Conservation (phyloP, 2,113 vertebrate genomes). For the Scomber colias region DNA sequence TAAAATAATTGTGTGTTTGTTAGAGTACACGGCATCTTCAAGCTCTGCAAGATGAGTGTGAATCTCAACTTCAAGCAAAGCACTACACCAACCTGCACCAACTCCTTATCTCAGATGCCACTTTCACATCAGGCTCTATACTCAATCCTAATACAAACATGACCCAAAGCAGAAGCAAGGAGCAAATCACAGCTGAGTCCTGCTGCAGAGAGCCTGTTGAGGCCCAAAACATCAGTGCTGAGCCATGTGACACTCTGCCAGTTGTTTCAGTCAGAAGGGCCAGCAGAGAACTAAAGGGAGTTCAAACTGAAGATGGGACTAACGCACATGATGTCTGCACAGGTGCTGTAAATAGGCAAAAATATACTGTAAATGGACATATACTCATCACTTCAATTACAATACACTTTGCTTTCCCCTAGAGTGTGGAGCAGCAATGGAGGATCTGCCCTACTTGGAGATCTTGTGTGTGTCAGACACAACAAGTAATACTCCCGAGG, state of each 20-base stretch:
- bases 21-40: conserved; percentile 54
- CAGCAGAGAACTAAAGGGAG: not conserved
- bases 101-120: conserved; percentile 52
- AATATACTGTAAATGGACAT: not conserved
- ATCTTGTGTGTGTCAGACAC: conserved; percentile 67
- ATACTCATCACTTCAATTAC: not conserved
- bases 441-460: conserved; percentile 85
- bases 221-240: conserved; percentile 1
- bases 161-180: conserved; percentile 15
- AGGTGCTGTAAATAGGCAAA: conserved; percentile 61
- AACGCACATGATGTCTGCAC: conserved; percentile 67
- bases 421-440: conserved; percentile 71
- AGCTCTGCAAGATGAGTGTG: conserved; percentile 46
- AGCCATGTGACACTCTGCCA: not conserved
- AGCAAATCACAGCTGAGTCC: conserved; percentile 13
- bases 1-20: conserved; percentile 19
- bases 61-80: conserved; percentile 48
- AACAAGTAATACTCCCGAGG: not conserved
- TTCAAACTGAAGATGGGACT: conserved; percentile 21
- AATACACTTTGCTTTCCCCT: conserved; percentile 4
- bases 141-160: not conserved
- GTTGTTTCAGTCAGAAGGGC: not conserved
- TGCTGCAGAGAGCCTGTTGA: not conserved
- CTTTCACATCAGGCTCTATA: conserved; percentile 9
- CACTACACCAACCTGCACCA: conserved; percentile 49